Conservation (phyloP, 2,797 vertebrate genomes). For the Parotocinclus haroldoi region DNA sequence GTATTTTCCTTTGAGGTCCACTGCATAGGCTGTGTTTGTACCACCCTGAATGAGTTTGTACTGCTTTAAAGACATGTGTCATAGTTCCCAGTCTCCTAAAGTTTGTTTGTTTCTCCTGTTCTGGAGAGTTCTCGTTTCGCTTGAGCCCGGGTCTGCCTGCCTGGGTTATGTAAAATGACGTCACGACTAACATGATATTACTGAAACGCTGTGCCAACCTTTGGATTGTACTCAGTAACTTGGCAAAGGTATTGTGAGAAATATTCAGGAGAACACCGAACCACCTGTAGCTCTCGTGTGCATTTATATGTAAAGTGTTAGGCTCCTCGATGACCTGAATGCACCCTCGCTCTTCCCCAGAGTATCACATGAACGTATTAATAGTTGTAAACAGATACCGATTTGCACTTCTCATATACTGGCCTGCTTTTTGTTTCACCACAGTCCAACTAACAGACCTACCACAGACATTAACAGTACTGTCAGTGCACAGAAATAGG, state of each 20-base stretch:
- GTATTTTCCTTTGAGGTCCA: too few species aligned
- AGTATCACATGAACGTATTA: constrained; percentile 22
- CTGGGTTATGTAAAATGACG: not conserved
- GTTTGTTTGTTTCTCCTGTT: constrained; percentile 1
- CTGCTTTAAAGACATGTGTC: not conserved
- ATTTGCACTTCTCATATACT: not conserved
- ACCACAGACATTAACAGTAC: too few species aligned
- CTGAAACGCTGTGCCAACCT: not conserved
- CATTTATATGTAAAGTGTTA: not conserved
- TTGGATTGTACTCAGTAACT: not conserved
- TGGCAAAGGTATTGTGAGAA: not conserved
- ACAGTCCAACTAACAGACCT: not conserved
- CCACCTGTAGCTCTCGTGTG: not conserved
- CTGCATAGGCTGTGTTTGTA: too few species aligned
- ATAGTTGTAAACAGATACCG: constrained; percentile 20
- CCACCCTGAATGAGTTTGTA: not conserved
- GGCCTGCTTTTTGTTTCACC: not conserved
- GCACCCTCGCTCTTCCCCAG: not conserved
- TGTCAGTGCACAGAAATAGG: too few species aligned
- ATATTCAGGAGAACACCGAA: not conserved
- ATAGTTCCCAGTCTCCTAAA: not conserved
- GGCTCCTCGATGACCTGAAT: constrained; percentile 1
- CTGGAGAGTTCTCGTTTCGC: not conserved
- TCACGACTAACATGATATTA: not conserved
- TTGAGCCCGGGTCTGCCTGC: not conserved